Conservation (phyloP, 2,113 vertebrate genomes). For the Eudyptes chrysolophus region DNA sequence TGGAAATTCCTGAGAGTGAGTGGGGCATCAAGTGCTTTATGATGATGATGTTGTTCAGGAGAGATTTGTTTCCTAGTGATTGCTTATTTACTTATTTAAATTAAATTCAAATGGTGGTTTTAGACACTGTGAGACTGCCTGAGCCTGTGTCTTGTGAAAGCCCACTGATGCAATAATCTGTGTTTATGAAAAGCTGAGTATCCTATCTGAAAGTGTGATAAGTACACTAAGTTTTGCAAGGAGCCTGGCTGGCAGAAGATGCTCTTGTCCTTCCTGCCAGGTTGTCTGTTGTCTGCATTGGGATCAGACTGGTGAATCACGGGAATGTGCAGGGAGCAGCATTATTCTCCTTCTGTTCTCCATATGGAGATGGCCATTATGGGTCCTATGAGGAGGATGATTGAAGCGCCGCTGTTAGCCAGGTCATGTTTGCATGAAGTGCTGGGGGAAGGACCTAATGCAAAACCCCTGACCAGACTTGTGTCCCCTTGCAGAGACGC, state of each 20-base stretch:
- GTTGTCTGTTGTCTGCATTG: neutral
- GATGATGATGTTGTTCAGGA: neutral
- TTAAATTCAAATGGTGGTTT: neutral
- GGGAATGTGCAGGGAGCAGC: neutral
- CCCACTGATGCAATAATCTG: neutral
- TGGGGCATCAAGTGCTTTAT: neutral
- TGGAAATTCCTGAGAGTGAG: neutral
- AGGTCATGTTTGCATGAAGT: neutral
- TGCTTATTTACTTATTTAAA: neutral
- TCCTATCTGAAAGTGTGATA: neutral
- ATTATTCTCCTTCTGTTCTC: neutral
- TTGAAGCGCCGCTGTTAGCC: neutral
- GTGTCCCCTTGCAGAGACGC: slow-evolving; percentile 72
- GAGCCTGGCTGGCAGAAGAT: neutral
- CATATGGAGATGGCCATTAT: neutral
- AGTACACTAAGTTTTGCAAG: neutral
- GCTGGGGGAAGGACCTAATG: neutral
- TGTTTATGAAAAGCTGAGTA: neutral
- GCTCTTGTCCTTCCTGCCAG: neutral
- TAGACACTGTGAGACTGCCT: neutral
- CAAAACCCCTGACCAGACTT: neutral
- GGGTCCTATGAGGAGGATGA: neutral
- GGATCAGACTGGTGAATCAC: neutral
- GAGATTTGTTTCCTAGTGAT: neutral
- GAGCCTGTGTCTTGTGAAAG: neutral